These are phyloP conservation scores for Callithrix jacchus DNA, from an alignment of 2,113 vertebrate species.

Conservation along the genomic window DNA sequence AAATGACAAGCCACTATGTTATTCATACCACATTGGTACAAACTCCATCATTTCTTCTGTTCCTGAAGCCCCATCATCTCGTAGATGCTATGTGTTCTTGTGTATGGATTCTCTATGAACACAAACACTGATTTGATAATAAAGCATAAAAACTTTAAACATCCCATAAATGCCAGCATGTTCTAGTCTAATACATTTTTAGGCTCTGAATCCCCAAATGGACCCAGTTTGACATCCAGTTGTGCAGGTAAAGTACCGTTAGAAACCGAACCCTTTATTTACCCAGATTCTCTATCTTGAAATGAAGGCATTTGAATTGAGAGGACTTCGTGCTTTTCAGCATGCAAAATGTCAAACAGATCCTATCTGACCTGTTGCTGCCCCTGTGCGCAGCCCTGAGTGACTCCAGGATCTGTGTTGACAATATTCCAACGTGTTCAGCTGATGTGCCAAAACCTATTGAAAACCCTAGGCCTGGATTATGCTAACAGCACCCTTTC, in stretches of 20 bases:
- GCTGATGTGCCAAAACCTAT: slow-evolving; percentile 69
- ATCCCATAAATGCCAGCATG: neutral
- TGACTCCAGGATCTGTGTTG: slow-evolving; percentile 61
- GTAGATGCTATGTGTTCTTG: neutral
- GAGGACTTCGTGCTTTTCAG: slow-evolving; percentile 20
- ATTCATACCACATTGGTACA: rapidly evolving
- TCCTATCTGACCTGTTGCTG: slow-evolving; percentile 58
- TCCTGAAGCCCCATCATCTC: neutral
- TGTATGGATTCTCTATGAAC: neutral
- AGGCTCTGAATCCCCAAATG: neutral
- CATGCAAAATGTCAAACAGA: slow-evolving; percentile 58
- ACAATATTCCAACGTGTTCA: slow-evolving; percentile 55
- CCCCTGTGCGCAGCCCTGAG: slow-evolving; percentile 30
- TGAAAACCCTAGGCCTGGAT: slow-evolving; percentile 51
- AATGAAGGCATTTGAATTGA: neutral
- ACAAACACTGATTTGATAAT: neutral
- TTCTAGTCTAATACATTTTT: neutral
- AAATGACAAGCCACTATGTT: rapidly evolving
- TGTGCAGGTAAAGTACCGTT: neutral
- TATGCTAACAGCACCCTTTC: slow-evolving; percentile 61
- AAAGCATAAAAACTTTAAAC: neutral
- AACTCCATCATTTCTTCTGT: neutral
- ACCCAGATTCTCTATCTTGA: slow-evolving; percentile 39
- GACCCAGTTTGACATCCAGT: neutral
- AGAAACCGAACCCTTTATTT: neutral